These are phyloP conservation scores for Ectropis grisescens DNA, from an alignment of 1,140 invertebrate species.

Conservation along the genomic window DNA sequence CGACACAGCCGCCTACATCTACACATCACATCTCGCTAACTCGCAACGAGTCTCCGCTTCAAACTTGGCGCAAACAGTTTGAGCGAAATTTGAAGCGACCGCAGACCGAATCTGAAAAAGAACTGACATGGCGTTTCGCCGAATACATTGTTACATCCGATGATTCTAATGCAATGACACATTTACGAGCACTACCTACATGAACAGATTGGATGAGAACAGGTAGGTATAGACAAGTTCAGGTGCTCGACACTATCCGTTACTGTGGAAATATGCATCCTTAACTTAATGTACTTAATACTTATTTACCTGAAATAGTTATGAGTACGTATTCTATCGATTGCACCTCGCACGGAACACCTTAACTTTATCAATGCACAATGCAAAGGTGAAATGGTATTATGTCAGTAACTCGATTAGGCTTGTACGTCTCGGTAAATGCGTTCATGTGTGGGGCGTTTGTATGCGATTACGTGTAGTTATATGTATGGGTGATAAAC, in stretches of 20 bases:
- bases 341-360: conserved; percentile 64
- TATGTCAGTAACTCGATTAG: background rate
- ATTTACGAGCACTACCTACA: conserved; percentile 14
- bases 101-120: conserved; percentile 12
- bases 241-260: conserved; percentile 46
- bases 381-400: conserved; percentile 27
- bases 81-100: conserved; percentile 16
- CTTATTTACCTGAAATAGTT: conserved; percentile 16
- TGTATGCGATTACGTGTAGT: conserved; percentile 36
- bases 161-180: too few relatives aligned
- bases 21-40: too few relatives aligned
- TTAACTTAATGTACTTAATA: conserved; percentile 22
- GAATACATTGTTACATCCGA: too few relatives aligned
- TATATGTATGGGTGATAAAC: conserved; percentile 35
- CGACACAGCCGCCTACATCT: conserved; percentile 14
- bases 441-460: conserved; percentile 6
- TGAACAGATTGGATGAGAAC: conserved; percentile 42
- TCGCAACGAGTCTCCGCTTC: too few relatives aligned
- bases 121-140: too few relatives aligned
- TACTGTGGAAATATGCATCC: conserved; percentile 27
- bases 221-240: conserved; percentile 47
- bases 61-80: conserved; percentile 16
- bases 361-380: conserved; percentile 51
- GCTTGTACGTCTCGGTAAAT: background rate
- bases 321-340: conserved; percentile 3